phyloP scores from a whole-genome alignment of 2,888 invertebrate genomes.

The Drosophila eohydei region DNA sequence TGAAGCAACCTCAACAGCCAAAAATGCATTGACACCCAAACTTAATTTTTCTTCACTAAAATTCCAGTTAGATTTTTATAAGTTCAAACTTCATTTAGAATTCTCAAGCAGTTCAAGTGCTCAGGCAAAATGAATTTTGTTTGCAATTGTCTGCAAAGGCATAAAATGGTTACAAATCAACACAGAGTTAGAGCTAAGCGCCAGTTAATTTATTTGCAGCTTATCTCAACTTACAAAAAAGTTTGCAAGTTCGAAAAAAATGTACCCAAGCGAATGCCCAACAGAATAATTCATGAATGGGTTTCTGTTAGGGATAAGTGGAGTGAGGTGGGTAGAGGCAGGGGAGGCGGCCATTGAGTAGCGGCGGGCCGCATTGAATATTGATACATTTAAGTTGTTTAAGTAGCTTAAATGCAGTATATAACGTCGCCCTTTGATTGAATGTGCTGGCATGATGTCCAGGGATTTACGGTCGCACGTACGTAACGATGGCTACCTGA shows the following conservation, averaged over 20 bases:
- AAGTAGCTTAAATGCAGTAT: conserved; percentile 55
- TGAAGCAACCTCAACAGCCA: not conserved
- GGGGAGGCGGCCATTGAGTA: not conserved
- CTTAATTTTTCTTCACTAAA: not conserved
- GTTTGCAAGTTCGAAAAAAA: conserved; percentile 2
- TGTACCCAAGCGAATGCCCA: conserved; percentile 6
- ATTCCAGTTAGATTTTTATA: not conserved
- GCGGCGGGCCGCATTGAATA: conserved; percentile 48
- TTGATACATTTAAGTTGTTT: conserved; percentile 57
- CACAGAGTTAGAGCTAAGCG: not conserved
- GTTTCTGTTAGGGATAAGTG: not conserved
- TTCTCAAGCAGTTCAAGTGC: conserved; percentile 14
- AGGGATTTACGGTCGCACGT: conserved; percentile 49
- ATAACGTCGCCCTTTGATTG: conserved; percentile 39
- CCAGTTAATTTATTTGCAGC: conserved; percentile 14
- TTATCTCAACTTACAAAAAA: conserved; percentile 21
- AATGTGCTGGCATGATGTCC: conserved; percentile 28
- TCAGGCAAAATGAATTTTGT: conserved; percentile 12
- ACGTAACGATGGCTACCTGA: conserved; percentile 22
- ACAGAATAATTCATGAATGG: conserved; percentile 38
- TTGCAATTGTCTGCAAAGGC: not conserved
- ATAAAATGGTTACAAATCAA: not conserved
- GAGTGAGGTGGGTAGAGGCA: not conserved
- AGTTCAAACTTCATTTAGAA: not conserved
- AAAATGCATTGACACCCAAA: not conserved